Base-by-base conservation (phyloP, 2,797 vertebrate genomes). In the Valencia hispanica region DNA sequence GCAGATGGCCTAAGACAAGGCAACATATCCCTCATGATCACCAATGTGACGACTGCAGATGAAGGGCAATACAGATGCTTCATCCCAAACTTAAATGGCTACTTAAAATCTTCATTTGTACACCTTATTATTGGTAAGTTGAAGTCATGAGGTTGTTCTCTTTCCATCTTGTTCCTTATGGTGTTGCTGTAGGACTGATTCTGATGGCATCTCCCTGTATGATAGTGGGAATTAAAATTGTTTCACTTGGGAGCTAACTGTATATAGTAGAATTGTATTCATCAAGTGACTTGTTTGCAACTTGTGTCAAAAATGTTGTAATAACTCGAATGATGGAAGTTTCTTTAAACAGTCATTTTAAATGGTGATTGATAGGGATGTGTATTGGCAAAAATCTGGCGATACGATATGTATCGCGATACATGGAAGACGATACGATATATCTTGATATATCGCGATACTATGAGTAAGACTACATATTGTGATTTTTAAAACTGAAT, bases 51-150 rank as follows among this genome's bases (percentile, higher is more conserved):
- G 0, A 47, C 0, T 0, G 30, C 18, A 1, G 87, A 87, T 30
- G 1, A 4, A 10, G 87, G 83, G 0, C 61, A 34, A 0, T 87
- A 82, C 78, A 68, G 0, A 20, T 89, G 87, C 50, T 77, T 75
- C 50, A 43, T 89, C 45, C 87, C 87, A 0, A 85, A 85, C 47
- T 70, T 88, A 30, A 4, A 45, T 6, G 0, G 73, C n/a, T 5
- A 0, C 0, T 1, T 0, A 0, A 47, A 0, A 32, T 18, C 0
- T 5, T 70, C 79, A 18, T 0, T 70, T 9, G 43, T 84, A 27
- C 9, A 0, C 1, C 84, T 88, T 5, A 4, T 74, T 1, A 47
- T 86, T 17, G 61, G 81, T 86, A 75, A 88, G 83, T 73, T 27
- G 32, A 41, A 71, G 57, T 63, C 57, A 1, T 30, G 41, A 43